Percentiles rank a stretch among this genome's conserved stretches.
These are phyloP conservation scores for Helicorthomorpha holstii DNA, from an alignment of 1,140 invertebrate species.

Conservation along the genomic window DNA sequence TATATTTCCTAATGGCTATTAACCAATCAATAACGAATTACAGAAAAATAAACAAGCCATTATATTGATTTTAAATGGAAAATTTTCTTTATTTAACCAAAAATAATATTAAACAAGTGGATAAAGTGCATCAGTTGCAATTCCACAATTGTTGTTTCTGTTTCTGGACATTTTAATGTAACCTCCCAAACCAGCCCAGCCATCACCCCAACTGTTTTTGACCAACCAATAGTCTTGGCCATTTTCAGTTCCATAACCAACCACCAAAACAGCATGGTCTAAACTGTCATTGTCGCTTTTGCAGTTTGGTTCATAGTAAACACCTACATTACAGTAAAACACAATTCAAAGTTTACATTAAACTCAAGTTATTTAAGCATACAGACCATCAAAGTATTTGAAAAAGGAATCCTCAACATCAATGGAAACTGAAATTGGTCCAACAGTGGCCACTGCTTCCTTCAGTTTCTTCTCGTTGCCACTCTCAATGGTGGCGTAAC, in stretches of 20 bases:
- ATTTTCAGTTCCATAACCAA: constrained; percentile 35
- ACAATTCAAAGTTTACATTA: neutral
- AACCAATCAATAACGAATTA: no score
- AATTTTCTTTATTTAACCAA: no score
- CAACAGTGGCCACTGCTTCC: constrained; percentile 22
- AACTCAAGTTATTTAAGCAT: neutral
- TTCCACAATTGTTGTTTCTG: constrained; percentile 28
- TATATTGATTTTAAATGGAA: no score
- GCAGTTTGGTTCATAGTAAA: constrained; percentile 1
- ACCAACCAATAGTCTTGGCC: constrained; percentile 69
- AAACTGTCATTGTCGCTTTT: constrained; percentile 24
- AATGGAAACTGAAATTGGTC: constrained; percentile 31
- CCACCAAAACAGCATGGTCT: constrained; percentile 35
- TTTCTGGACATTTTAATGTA: constrained; percentile 29
- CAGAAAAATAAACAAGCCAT: no score
- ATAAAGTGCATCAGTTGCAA: constrained; percentile 26
- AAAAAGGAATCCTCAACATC: constrained; percentile 25
- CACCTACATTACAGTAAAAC: neutral
- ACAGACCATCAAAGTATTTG: constrained; percentile 4
- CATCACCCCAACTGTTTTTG: constrained; percentile 71
- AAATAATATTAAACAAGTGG: constrained; percentile 23
- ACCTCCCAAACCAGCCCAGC: constrained; percentile 28
- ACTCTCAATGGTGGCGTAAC: neutral
- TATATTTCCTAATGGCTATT: no score
- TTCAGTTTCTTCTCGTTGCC: constrained; percentile 14